phyloP scores from a whole-genome alignment of 2,888 invertebrate species.

The Panopea generosa region DNA sequence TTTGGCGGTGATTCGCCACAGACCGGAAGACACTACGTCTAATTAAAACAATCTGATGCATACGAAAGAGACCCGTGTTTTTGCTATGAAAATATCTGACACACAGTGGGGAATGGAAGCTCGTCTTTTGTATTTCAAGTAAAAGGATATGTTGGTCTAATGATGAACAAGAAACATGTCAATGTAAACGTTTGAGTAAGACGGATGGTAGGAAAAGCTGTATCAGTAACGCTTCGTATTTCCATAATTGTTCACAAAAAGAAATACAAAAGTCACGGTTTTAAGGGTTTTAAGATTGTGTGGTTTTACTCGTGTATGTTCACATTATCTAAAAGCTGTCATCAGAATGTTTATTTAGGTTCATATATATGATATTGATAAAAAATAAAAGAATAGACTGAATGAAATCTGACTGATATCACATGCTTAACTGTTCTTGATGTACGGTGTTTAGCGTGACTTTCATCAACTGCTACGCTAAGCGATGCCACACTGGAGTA shows the following conservation, averaged over 20 bases:
- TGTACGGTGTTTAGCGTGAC: no score
- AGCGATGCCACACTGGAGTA: no score
- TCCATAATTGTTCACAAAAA: conserved; percentile 41
- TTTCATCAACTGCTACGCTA: no score
- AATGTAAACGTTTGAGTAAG: conserved; percentile 54
- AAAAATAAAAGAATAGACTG: no score
- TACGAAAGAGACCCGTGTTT: conserved; percentile 44
- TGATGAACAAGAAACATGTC: conserved; percentile 48
- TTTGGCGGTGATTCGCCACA: conserved; percentile 49
- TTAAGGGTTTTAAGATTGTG: no score
- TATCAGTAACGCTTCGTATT: conserved; percentile 42
- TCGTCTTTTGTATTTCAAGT: conserved; percentile 51
- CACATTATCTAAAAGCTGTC: no score
- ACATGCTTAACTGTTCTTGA: no score
- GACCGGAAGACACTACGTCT: conserved; percentile 58
- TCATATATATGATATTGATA: no score
- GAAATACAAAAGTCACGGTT: no score
- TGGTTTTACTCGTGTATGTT: no score
- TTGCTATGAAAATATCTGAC: conserved; percentile 47
- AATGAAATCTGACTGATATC: no score
- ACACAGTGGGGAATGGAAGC: conserved; percentile 31
- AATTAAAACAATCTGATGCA: conserved; percentile 61
- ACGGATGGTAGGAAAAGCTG: conserved; percentile 50
- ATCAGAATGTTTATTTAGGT: no score
- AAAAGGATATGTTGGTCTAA: conserved; percentile 57